phyloP scores from a whole-genome alignment of 2,888 invertebrate species.

The Cylindroiulus punctatus region DNA sequence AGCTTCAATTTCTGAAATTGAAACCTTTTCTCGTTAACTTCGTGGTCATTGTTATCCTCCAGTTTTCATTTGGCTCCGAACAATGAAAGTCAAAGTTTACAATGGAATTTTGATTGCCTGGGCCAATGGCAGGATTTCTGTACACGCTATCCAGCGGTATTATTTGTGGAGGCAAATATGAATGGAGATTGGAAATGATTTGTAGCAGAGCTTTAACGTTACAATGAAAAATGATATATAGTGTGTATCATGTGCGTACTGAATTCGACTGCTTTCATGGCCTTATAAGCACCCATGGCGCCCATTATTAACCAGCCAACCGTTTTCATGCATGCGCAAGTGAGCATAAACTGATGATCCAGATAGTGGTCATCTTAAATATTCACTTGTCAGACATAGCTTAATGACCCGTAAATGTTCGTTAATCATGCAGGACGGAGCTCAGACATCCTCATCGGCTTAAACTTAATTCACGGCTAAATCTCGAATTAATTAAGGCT shows the following conservation, averaged over 20 bases:
- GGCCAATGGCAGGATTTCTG: background rate
- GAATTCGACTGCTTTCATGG: background rate
- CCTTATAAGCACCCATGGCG: too few relatives aligned
- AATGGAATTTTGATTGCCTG: background rate
- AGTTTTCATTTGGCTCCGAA: background rate
- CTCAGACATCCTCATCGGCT: constrained; percentile 32
- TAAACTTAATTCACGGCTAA: background rate
- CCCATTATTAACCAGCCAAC: background rate
- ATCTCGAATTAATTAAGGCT: background rate
- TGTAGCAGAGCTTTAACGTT: constrained; percentile 4
- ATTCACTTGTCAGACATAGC: constrained; percentile 27
- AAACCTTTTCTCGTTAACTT: background rate
- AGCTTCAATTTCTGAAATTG: background rate
- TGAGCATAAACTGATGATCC: background rate
- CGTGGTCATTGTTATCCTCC: background rate
- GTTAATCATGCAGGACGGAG: background rate
- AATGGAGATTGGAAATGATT: background rate
- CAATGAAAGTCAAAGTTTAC: too few relatives aligned
- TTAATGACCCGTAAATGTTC: constrained; percentile 27
- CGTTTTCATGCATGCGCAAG: background rate
- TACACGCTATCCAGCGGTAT: background rate
- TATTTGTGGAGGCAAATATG: background rate
- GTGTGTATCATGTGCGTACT: background rate
- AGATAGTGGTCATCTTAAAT: background rate
- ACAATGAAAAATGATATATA: background rate